Conservation (phyloP, 2,888 invertebrate genomes). For the Pinctada fucata region DNA sequence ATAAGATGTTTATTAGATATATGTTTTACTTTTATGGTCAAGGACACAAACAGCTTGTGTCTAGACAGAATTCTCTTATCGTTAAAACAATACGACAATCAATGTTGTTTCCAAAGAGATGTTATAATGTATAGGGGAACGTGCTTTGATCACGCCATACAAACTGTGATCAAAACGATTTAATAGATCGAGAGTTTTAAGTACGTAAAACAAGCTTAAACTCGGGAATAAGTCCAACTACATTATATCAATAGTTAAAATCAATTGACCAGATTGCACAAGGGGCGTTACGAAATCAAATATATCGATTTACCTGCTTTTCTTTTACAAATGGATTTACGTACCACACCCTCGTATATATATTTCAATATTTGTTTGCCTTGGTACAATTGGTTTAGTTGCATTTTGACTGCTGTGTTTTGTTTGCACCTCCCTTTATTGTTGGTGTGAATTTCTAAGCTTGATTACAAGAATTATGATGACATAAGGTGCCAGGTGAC, state of each 20-base stretch:
- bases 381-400: not conserved
- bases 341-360: not conserved
- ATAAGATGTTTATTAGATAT: too few relatives aligned
- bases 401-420: not conserved
- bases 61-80: slow-evolving; percentile 1
- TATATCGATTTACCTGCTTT: not conserved
- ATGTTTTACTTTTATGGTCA: not conserved
- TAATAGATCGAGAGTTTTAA: not conserved
- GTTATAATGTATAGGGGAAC: not conserved
- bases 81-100: not conserved
- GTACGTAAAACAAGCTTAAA: too few relatives aligned
- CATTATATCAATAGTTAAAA: not conserved
- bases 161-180: not conserved
- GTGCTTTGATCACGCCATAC: not conserved
- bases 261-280: not conserved
- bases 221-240: not conserved
- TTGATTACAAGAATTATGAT: slow-evolving; percentile 1
- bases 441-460: not conserved
- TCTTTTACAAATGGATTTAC: not conserved
- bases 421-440: not conserved
- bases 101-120: not conserved
- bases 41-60: not conserved
- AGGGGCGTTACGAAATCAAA: not conserved
- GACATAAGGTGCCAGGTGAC: not conserved
- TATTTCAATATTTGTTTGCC: not conserved